A percentile compares a stretch with the other conserved stretches of the same genome.
These are phyloP conservation scores for Chondrosia reniformis DNA, from an alignment of 37 sponge, comb jelly and placozoan genomes.

Conservation along the genomic window DNA sequence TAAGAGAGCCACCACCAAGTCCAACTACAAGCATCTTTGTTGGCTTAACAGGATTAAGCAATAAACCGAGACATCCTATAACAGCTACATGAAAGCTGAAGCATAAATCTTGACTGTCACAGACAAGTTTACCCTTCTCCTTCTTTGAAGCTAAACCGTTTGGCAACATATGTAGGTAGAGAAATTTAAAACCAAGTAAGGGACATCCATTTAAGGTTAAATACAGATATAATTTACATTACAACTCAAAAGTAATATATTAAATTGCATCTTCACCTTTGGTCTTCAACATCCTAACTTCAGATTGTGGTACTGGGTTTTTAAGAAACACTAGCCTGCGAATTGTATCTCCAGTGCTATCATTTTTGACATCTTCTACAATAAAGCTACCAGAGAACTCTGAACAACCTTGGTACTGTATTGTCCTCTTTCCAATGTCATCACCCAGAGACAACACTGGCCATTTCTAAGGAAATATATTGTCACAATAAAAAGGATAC, in stretches of 20 bases:
- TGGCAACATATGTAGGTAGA: too few species aligned
- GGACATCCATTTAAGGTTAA: too few species aligned
- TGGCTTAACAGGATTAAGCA: background rate
- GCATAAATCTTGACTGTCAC: too few species aligned
- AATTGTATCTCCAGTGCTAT: constrained; percentile 20
- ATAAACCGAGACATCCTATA: constrained; percentile 16
- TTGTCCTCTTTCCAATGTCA: constrained; percentile 50
- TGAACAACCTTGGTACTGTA: constrained; percentile 57
- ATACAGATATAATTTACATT: too few species aligned
- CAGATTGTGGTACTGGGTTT: constrained; percentile 67
- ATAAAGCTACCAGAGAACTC: constrained; percentile 58
- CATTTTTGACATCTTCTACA: constrained; percentile 69
- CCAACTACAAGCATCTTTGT: constrained; percentile 56
- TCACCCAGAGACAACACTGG: constrained; percentile 75
- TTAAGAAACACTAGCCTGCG: constrained; percentile 69
- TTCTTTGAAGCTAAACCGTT: too few species aligned
- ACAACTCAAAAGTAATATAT: too few species aligned
- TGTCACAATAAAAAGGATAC: too few species aligned
- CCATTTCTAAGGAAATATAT: constrained; percentile 40
- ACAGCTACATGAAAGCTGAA: too few species aligned
- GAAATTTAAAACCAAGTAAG: too few species aligned
- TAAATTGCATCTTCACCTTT: too few species aligned
- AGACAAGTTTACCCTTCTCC: too few species aligned
- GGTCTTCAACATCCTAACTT: constrained; percentile 45
- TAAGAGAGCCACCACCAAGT: constrained; percentile 80